These are phyloP conservation scores for Kryptolebias marmoratus DNA, from an alignment of 2,113 vertebrate species.

Conservation along the genomic window DNA sequence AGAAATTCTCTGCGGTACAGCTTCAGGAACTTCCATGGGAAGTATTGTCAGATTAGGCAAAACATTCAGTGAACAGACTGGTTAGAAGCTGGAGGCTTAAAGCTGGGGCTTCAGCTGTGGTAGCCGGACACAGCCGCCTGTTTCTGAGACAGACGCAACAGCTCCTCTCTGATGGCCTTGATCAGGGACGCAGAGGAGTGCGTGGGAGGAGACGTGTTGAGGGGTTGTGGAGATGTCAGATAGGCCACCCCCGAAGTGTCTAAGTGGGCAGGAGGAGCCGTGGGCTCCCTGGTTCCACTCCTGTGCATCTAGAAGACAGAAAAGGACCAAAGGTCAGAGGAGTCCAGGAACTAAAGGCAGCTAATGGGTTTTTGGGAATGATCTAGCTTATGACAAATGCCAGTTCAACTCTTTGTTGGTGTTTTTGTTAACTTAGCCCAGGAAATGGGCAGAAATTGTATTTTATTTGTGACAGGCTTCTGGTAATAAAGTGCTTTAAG, in stretches of 20 bases:
- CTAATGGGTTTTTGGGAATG: slow-evolving; percentile 3
- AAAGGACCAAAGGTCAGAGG: slow-evolving; percentile 85
- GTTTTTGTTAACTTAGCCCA: too few species aligned
- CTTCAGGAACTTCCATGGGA: slow-evolving; percentile 74
- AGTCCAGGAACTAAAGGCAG: slow-evolving; percentile 79
- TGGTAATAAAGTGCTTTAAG: too few species aligned
- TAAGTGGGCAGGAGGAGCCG: slow-evolving; percentile 83
- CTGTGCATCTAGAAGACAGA: slow-evolving; percentile 90
- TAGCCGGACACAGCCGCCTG: slow-evolving; percentile 90
- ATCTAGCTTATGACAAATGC: too few species aligned
- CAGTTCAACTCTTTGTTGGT: too few species aligned
- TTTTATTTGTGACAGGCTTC: too few species aligned
- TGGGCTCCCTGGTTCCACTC: slow-evolving; percentile 85
- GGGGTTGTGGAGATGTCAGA: slow-evolving; percentile 82
- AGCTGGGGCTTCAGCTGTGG: slow-evolving; percentile 87
- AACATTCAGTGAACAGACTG: slow-evolving; percentile 62
- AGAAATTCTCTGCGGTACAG: slow-evolving; percentile 58
- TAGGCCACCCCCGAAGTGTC: slow-evolving; percentile 85
- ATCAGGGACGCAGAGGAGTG: slow-evolving; percentile 98
- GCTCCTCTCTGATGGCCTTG: slow-evolving; percentile 98
- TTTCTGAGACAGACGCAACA: slow-evolving; percentile 96
- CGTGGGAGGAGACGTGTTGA: slow-evolving; percentile 87
- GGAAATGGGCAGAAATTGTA: too few species aligned
- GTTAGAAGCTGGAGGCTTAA: slow-evolving; percentile 19
- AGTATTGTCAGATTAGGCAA: slow-evolving; percentile 58